Conservation (phyloP, 2,113 vertebrate species). For the Crotalus viridis region DNA sequence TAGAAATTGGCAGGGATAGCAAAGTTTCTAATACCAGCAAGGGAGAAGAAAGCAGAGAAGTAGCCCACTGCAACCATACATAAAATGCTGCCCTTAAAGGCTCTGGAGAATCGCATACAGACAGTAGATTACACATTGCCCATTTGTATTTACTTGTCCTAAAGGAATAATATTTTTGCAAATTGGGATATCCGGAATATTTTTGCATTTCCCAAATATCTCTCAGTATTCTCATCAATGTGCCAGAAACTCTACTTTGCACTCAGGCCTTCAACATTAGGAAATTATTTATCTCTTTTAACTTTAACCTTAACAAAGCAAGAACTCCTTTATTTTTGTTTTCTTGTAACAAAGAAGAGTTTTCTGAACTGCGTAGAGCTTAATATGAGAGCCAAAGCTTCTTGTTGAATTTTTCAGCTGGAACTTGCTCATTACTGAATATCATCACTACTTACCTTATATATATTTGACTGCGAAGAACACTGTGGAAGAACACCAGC, state of each 20-base stretch:
- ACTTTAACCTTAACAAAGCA: background rate
- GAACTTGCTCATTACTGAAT: constrained; percentile 34
- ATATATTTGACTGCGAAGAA: constrained; percentile 57
- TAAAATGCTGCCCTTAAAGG: background rate
- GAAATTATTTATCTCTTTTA: background rate
- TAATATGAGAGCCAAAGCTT: constrained; percentile 43
- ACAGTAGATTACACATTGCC: background rate
- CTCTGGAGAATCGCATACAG: background rate
- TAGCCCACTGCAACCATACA: background rate
- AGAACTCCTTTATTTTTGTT: background rate
- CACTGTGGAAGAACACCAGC: constrained; percentile 50
- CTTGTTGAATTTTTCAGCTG: constrained; percentile 42
- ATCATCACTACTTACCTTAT: constrained; percentile 28
- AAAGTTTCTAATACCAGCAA: background rate
- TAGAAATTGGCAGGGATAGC: background rate
- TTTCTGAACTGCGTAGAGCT: constrained; percentile 37
- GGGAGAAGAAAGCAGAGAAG: background rate
- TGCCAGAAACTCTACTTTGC: background rate
- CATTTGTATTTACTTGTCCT: background rate
- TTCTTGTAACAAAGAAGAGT: constrained; percentile 26
- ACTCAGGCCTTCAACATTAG: background rate
- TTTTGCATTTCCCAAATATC: background rate
- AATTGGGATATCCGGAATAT: background rate
- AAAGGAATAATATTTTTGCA: background rate
- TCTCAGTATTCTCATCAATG: background rate